These are phyloP conservation scores for Malacoctenus gilli DNA, from an alignment of 2,797 vertebrate genomes.

Conservation along the genomic window DNA sequence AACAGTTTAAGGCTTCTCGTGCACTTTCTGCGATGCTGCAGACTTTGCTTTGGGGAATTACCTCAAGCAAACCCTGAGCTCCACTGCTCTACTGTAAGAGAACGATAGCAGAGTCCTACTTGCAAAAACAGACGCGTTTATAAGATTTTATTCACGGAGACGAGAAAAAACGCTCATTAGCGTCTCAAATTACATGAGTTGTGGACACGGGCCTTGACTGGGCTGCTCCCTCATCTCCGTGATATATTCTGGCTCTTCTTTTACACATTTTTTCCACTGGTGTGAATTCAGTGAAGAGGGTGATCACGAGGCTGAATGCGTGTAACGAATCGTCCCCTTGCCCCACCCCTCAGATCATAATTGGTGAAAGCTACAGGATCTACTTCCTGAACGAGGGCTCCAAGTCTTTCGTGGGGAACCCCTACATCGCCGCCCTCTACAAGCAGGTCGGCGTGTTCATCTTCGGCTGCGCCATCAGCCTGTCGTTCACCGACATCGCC, in stretches of 20 bases:
- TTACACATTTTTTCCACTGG: constrained; percentile 13
- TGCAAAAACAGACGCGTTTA: too few species aligned
- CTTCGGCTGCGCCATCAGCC: constrained; percentile 95
- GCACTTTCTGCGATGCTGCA: background rate
- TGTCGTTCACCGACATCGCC: constrained; percentile 97
- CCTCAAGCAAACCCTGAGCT: background rate
- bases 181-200: background rate
- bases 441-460: constrained; percentile 96
- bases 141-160: background rate
- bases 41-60: background rate
- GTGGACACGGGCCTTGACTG: too few species aligned
- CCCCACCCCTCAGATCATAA: constrained; percentile 85
- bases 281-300: constrained; percentile 3
- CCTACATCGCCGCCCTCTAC: constrained; percentile 92
- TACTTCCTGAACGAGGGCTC: constrained; percentile 93
- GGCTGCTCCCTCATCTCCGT: constrained; percentile 8
- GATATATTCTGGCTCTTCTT: constrained; percentile 11
- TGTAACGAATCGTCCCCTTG: constrained; percentile 3
- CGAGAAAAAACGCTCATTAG: background rate
- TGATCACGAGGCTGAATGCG: background rate
- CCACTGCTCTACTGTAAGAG: too few species aligned
- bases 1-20: background rate
- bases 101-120: too few species aligned
- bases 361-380: constrained; percentile 95
- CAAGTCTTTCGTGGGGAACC: constrained; percentile 90